Percentiles rank a stretch among this genome's conserved stretches.
These are phyloP conservation scores for Megalopta genalis DNA, from an alignment of 1,140 invertebrate species.

Conservation along the genomic window DNA sequence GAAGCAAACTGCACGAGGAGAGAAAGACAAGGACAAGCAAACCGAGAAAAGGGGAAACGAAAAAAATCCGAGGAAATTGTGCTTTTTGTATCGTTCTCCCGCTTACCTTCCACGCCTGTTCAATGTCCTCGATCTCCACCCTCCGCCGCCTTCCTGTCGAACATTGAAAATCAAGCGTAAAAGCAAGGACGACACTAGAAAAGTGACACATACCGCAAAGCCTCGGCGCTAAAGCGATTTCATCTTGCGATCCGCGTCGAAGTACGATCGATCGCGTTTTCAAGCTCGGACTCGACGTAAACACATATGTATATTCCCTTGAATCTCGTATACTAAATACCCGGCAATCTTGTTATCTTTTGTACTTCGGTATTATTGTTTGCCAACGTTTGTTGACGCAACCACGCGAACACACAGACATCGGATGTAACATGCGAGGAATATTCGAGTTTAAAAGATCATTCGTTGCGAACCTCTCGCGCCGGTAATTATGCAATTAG, in stretches of 20 bases:
- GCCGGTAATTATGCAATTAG: conserved; percentile 2
- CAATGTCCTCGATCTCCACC: conserved; percentile 41
- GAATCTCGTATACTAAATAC: background rate
- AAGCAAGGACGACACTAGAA: conserved; percentile 48
- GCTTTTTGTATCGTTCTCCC: conserved; percentile 65
- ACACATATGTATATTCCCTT: background rate
- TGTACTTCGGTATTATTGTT: too few species aligned
- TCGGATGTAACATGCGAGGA: background rate
- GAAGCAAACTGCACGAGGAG: conserved; percentile 65
- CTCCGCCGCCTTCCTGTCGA: conserved; percentile 19
- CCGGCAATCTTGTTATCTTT: too few species aligned
- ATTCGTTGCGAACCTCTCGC: background rate
- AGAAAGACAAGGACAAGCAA: too few species aligned
- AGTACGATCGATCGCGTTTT: background rate
- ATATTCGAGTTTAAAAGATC: background rate
- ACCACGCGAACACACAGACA: background rate
- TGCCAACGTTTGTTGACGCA: background rate
- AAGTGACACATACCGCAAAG: background rate
- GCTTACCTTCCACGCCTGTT: conserved; percentile 50
- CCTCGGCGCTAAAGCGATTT: background rate
- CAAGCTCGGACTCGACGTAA: background rate
- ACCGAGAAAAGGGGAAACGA: background rate
- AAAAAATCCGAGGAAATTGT: conserved; percentile 40
- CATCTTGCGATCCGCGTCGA: background rate
- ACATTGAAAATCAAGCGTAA: conserved; percentile 30